phyloP scores from a whole-genome alignment of 2,113 vertebrate species.

The Lonchura striata region DNA sequence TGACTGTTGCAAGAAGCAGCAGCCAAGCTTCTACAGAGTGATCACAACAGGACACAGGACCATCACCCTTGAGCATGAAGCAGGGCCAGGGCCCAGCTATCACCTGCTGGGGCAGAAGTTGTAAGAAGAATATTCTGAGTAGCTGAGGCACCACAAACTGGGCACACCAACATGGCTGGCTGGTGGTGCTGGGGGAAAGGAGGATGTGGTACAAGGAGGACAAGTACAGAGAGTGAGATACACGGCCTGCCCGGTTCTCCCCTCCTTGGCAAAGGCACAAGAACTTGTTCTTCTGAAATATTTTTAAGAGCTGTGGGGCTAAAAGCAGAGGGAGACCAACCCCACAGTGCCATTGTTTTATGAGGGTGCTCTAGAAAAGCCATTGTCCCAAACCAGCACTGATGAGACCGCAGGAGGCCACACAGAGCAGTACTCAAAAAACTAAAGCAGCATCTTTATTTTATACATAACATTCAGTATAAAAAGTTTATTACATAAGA shows the following conservation, averaged over 20 bases:
- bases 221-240: neutral
- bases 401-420: neutral
- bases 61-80: neutral
- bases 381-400: fast-evolving
- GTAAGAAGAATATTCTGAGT: neutral
- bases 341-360: neutral
- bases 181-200: fast-evolving
- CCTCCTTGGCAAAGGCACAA: neutral
- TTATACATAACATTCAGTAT: slow-evolving; percentile 71
- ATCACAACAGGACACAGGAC: fast-evolving
- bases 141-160: fast-evolving
- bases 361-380: neutral
- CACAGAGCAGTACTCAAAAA: slow-evolving; percentile 31
- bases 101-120: neutral
- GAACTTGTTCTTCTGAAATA: neutral
- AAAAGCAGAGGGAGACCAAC: neutral
- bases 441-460: slow-evolving; percentile 77
- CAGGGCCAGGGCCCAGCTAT: neutral
- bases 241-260: fast-evolving
- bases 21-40: neutral
- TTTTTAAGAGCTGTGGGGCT: neutral
- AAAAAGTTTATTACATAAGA: slow-evolving; percentile 77
- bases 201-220: neutral
- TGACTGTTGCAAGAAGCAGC: neutral
- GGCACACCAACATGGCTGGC: fast-evolving